phyloP scores from a whole-genome alignment of 2,888 invertebrate species.

The Limnephilus auricula region DNA sequence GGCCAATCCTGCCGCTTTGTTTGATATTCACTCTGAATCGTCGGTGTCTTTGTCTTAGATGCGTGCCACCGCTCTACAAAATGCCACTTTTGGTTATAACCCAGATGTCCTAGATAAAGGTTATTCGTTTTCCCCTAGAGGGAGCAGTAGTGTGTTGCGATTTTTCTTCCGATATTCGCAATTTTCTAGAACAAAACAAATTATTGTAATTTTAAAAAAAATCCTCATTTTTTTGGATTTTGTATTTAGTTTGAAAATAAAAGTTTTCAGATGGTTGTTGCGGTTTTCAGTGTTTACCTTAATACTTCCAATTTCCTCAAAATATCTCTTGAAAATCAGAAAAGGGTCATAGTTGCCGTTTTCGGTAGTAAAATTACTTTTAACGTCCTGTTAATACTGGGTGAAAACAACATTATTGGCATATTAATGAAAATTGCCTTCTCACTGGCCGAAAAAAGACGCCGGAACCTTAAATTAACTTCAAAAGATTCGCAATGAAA shows the following conservation, averaged over 20 bases:
- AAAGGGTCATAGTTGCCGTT: too few species aligned
- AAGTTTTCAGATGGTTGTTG: background rate
- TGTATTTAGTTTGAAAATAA: background rate
- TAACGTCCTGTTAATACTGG: background rate
- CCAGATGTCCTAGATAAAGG: background rate
- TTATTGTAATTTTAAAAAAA: background rate
- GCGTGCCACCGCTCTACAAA: slow-evolving; percentile 3
- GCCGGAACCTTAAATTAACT: background rate
- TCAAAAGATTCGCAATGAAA: background rate
- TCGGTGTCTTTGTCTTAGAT: slow-evolving; percentile 23
- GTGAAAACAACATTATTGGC: background rate
- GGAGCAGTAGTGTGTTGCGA: background rate
- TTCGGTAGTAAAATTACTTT: background rate
- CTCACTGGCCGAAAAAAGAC: background rate
- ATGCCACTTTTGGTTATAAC: background rate
- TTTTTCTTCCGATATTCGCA: background rate
- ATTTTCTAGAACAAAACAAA: background rate
- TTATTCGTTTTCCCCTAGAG: background rate
- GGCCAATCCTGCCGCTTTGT: background rate
- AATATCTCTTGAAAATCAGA: background rate
- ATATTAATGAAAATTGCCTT: background rate
- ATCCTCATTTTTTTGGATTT: background rate
- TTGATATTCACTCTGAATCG: slow-evolving; percentile 8
- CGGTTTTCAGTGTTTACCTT: background rate
- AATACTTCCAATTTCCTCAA: background rate